Percentiles rank a stretch among this genome's conserved stretches.
Evolutionary conservation across 2,797 vertebrate genomes (phyloP).

Genomic region (Coendou prehensilis): DNA sequence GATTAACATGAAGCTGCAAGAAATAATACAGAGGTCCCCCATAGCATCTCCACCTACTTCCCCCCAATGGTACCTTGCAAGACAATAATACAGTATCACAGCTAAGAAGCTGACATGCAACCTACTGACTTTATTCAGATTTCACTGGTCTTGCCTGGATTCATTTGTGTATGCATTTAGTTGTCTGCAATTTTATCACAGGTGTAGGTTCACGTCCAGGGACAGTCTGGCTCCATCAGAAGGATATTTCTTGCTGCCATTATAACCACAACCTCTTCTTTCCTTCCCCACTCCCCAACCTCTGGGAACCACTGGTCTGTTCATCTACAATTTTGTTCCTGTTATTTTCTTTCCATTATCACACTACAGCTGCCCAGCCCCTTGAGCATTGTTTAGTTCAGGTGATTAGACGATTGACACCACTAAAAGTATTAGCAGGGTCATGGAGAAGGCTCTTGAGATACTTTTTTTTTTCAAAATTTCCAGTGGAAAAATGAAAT

Average conservation of each 20-base stretch:
- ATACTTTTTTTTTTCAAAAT: not conserved
- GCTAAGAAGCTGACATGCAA: not conserved
- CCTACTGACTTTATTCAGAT: not conserved
- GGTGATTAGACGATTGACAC: not conserved
- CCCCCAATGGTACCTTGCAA: not conserved
- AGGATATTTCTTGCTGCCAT: rapidly evolving
- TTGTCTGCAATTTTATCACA: not conserved
- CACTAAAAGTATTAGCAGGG: not conserved
- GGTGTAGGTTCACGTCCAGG: not conserved
- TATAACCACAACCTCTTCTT: not conserved
- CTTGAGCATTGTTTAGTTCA: not conserved
- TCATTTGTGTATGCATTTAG: rapidly evolving
- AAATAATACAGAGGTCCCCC: not conserved
- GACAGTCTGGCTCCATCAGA: not conserved
- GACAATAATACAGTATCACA: not conserved
- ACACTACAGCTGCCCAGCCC: not conserved
- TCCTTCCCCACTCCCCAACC: rapidly evolving
- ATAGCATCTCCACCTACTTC: not conserved
- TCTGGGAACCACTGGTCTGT: not conserved
- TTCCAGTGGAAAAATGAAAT: not conserved
- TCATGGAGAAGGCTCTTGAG: not conserved
- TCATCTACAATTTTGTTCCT: not conserved
- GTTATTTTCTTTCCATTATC: not conserved
- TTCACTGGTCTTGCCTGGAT: rapidly evolving
- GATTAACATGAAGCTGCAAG: not conserved